These are phyloP conservation scores for Brachypteracias leptosomus DNA, from an alignment of 2,113 vertebrate genomes.

Conservation along the genomic window DNA sequence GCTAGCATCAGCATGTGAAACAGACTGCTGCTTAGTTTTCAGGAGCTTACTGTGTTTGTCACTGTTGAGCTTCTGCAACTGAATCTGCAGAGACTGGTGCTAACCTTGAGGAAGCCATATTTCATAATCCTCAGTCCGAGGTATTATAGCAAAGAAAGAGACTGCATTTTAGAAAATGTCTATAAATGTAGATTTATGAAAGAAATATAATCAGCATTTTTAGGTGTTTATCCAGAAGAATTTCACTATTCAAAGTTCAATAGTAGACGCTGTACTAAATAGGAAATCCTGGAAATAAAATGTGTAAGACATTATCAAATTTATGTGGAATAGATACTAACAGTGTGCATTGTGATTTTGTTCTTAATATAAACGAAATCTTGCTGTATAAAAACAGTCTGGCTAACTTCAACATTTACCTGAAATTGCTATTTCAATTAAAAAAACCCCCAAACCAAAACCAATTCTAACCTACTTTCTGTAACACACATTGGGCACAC, in stretches of 20 bases:
- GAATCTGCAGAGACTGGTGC: background rate
- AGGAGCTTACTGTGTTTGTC: constrained; percentile 21
- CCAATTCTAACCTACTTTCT: background rate
- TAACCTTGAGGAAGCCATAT: background rate
- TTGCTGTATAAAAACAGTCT: background rate
- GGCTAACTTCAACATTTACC: background rate
- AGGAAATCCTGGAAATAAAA: background rate
- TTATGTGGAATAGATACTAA: background rate
- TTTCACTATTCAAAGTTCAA: background rate
- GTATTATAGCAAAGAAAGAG: background rate
- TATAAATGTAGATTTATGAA: background rate
- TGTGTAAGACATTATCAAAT: background rate
- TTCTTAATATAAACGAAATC: background rate
- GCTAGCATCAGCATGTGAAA: constrained; percentile 7
- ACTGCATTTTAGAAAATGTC: background rate
- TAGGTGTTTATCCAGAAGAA: background rate
- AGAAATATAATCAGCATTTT: background rate
- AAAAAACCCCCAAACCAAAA: background rate
- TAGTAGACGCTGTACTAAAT: background rate
- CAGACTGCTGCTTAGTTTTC: constrained; percentile 28
- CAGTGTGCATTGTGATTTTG: background rate
- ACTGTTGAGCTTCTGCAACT: constrained; percentile 15
- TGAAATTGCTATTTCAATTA: background rate
- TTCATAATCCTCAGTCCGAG: background rate
- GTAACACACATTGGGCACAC: background rate